Evolutionary conservation across 35 echinoderm and acorn worm species (phyloP).

Genomic region (Chiridota heheva): DNA sequence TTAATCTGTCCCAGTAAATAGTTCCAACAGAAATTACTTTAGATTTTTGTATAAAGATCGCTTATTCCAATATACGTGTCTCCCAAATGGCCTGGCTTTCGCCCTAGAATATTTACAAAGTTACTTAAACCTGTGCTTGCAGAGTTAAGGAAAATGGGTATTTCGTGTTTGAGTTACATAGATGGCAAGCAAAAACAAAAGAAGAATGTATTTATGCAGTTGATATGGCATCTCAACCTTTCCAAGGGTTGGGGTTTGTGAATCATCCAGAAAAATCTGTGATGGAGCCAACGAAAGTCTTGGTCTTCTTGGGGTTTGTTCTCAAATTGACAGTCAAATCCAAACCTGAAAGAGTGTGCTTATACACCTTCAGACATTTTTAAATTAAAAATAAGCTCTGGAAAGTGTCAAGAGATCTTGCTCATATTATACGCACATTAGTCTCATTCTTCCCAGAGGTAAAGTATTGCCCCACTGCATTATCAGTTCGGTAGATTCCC

Average conservation of each 20-base stretch:
- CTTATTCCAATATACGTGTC: slow-evolving; percentile 28
- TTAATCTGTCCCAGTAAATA: slow-evolving; percentile 17
- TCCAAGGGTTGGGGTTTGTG: not conserved
- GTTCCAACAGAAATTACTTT: slow-evolving; percentile 14
- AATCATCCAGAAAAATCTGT: slow-evolving; percentile 22
- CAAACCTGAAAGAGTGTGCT: slow-evolving; percentile 26
- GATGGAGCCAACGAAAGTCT: not conserved
- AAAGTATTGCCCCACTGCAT: slow-evolving; percentile 32
- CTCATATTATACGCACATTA: slow-evolving; percentile 28
- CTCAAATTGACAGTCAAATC: slow-evolving; percentile 26
- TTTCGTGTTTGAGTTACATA: slow-evolving; percentile 1
- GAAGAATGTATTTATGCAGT: slow-evolving; percentile 26
- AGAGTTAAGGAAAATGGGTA: slow-evolving; percentile 15
- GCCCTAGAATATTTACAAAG: slow-evolving; percentile 43
- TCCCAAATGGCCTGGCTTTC: slow-evolving; percentile 47
- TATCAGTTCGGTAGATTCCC: no score
- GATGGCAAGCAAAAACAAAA: slow-evolving; percentile 42
- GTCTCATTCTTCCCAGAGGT: slow-evolving; percentile 38
- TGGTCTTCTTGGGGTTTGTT: slow-evolving; percentile 34
- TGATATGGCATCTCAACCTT: not conserved
- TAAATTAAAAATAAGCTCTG: not conserved
- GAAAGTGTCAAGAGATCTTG: slow-evolving; percentile 16
- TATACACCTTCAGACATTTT: slow-evolving; percentile 21
- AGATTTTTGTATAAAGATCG: slow-evolving; percentile 6
- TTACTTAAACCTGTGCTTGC: slow-evolving; percentile 32